A percentile compares a stretch with the other conserved stretches of the same genome.
Evolutionary conservation across 1,140 invertebrate genomes (phyloP).

Genomic region (Ceratitis capitata): DNA sequence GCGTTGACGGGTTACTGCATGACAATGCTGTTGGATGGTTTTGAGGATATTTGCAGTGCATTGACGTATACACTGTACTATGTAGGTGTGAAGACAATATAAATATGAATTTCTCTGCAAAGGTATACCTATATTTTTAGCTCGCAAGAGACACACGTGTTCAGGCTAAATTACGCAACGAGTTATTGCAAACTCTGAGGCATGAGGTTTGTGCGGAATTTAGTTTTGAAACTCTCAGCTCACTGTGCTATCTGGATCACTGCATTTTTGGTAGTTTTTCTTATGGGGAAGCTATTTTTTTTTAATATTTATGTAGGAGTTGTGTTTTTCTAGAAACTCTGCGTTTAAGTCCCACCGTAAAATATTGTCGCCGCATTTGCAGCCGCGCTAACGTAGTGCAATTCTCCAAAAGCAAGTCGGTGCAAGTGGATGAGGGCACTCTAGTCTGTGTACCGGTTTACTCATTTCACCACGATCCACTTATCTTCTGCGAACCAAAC

Average conservation of each 20-base stretch:
- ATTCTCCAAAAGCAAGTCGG: neutral
- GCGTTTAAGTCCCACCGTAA: neutral
- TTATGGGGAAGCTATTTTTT: too few relatives aligned
- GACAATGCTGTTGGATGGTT: constrained; percentile 70
- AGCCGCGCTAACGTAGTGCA: neutral
- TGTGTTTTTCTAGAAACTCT: neutral
- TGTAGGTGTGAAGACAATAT: constrained; percentile 42
- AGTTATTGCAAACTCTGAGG: neutral
- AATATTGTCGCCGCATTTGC: neutral
- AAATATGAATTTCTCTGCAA: neutral
- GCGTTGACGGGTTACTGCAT: constrained; percentile 69
- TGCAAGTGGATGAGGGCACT: constrained; percentile 50
- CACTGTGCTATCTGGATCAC: neutral
- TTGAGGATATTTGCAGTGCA: constrained; percentile 67
- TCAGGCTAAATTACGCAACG: neutral
- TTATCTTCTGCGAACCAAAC: constrained; percentile 69
- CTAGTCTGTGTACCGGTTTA: constrained; percentile 52
- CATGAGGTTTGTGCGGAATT: neutral
- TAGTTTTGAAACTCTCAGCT: neutral
- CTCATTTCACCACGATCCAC: constrained; percentile 54
- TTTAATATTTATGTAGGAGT: neutral
- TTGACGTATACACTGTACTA: constrained; percentile 55
- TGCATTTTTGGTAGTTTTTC: neutral
- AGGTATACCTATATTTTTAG: neutral
- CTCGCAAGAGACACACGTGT: neutral